A percentile compares a stretch with the other conserved stretches of the same genome.
phyloP scores from a whole-genome alignment of 2,113 vertebrate genomes.

The Embiotoca jacksoni region DNA sequence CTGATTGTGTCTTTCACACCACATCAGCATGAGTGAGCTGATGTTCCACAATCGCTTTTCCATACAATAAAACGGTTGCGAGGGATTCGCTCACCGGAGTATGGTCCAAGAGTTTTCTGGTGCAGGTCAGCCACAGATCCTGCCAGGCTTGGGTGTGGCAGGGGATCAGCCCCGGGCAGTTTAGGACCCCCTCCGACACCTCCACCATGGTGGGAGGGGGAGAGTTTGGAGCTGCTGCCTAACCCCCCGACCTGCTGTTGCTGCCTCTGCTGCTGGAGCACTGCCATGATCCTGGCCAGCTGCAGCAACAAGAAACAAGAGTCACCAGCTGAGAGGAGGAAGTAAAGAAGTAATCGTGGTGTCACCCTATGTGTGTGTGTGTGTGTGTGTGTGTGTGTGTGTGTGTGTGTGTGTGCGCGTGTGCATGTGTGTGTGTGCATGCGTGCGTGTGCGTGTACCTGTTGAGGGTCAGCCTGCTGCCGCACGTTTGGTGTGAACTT shows the following conservation, averaged over 20 bases:
- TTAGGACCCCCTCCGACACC: conserved; percentile 86
- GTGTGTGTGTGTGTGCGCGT: background rate
- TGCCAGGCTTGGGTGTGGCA: conserved; percentile 89
- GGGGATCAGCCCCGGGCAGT: conserved; percentile 89
- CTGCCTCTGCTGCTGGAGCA: conserved; percentile 88
- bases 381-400: background rate
- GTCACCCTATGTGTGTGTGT: too few species aligned
- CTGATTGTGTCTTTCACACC: background rate
- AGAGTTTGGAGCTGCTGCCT: conserved; percentile 92
- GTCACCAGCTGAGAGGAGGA: background rate
- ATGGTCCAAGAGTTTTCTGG: conserved; percentile 91
- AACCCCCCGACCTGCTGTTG: conserved; percentile 83
- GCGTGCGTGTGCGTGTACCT: conserved; percentile 81
- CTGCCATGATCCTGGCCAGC: conserved; percentile 96
- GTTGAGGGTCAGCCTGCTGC: conserved; percentile 94
- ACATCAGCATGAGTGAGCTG: background rate
- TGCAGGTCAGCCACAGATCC: conserved; percentile 94
- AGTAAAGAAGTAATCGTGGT: background rate
- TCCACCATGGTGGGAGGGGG: conserved; percentile 93
- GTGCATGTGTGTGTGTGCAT: background rate
- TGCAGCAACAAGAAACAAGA: conserved; percentile 22
- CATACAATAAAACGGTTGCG: too few species aligned
- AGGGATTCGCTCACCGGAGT: conserved; percentile 86
- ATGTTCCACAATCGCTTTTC: background rate
- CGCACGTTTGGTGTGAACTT: conserved; percentile 95